Evolutionary conservation across 1,140 invertebrate species (phyloP).

Genomic region (Trachymyrmex cornetzi): DNA sequence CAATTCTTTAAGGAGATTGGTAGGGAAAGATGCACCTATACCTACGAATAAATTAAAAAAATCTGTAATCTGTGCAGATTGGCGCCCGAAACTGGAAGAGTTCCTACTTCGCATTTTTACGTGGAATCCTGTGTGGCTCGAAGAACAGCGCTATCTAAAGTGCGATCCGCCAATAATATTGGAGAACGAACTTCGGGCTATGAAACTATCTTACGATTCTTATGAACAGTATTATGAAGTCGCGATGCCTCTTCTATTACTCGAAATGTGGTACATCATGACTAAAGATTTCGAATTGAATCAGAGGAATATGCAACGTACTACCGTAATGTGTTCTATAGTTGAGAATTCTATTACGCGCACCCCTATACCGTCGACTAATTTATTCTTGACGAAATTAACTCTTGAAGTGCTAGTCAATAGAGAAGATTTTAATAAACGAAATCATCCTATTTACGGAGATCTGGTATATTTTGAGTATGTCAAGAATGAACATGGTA

Average conservation of each 20-base stretch:
- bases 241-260: constrained; percentile 72
- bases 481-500: constrained; percentile 18
- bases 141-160: constrained; percentile 75
- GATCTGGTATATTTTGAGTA: constrained; percentile 79
- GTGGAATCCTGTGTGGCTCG: constrained; percentile 81
- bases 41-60: constrained; percentile 43
- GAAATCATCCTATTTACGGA: constrained; percentile 71
- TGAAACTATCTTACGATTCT: constrained; percentile 70
- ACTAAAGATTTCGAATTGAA: constrained; percentile 73
- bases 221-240: constrained; percentile 79
- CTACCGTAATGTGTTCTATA: constrained; percentile 69
- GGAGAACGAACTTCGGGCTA: constrained; percentile 46
- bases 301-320: constrained; percentile 57
- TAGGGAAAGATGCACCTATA: constrained; percentile 72
- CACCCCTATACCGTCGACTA: constrained; percentile 45
- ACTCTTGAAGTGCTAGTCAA: constrained; percentile 71
- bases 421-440: constrained; percentile 58
- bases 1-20: constrained; percentile 75
- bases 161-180: constrained; percentile 72
- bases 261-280: constrained; percentile 79
- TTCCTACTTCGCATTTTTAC: constrained; percentile 76
- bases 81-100: constrained; percentile 72
- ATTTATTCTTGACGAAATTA: constrained; percentile 71
- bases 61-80: not conserved
- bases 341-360: constrained; percentile 71